A percentile compares a stretch with the other conserved stretches of the same genome.
These are phyloP conservation scores for Premnoplex brunnescens DNA, from an alignment of 2,797 vertebrate species.

Conservation along the genomic window DNA sequence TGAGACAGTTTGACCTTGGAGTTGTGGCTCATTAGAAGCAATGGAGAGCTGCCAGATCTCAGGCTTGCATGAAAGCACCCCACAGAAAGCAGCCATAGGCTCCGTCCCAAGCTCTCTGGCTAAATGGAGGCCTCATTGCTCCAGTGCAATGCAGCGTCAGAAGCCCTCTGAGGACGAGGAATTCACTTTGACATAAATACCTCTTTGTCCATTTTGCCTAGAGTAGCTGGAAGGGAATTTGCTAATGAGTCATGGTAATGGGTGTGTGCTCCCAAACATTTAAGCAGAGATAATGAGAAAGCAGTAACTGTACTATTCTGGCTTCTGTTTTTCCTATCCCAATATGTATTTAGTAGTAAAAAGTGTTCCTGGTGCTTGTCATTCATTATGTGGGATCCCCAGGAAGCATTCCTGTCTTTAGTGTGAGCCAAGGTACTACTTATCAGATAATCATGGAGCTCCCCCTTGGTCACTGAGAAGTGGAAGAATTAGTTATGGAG, in stretches of 20 bases:
- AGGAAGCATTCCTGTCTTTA: background rate
- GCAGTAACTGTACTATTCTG: background rate
- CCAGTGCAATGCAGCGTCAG: accelerated
- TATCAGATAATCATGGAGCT: background rate
- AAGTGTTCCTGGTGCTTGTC: background rate
- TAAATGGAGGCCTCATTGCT: accelerated
- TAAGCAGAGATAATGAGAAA: background rate
- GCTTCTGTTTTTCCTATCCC: background rate
- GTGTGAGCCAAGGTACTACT: accelerated
- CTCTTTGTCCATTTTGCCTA: background rate
- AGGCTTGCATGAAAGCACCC: background rate
- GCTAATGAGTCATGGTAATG: background rate
- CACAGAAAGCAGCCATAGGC: accelerated
- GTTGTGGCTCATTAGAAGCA: background rate
- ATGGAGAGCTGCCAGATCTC: background rate
- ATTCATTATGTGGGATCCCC: background rate
- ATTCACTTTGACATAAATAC: background rate
- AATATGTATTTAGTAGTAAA: background rate
- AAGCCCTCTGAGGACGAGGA: background rate
- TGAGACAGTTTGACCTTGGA: background rate
- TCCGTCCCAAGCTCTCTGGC: background rate
- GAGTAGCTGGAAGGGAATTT: background rate
- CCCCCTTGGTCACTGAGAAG: background rate
- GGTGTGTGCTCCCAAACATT: background rate
- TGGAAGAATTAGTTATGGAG: background rate